Evolutionary conservation across 2,113 vertebrate species (phyloP).

Genomic region (Callocephalon fimbriatum): DNA sequence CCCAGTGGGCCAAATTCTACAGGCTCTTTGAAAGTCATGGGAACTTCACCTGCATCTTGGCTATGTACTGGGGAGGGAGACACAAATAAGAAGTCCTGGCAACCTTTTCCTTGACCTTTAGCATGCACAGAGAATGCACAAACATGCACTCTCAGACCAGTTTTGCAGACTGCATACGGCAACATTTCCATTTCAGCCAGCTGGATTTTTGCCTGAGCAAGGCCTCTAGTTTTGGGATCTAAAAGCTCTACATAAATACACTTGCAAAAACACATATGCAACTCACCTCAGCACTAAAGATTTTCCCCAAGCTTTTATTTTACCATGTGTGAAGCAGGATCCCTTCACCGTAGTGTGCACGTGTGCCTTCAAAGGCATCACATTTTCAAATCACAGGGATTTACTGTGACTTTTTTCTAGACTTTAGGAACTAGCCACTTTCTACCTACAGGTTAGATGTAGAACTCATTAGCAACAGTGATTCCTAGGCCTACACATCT

Average conservation of each 20-base stretch:
- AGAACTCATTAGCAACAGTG: neutral
- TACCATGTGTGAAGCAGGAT: neutral
- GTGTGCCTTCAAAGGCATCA: neutral
- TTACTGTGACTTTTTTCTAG: neutral
- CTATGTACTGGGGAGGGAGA: fast-evolving
- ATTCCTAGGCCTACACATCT: neutral
- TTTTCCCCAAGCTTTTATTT: neutral
- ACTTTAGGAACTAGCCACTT: neutral
- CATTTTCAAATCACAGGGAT: neutral
- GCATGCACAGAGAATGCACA: neutral
- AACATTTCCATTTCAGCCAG: neutral
- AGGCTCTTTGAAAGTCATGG: neutral
- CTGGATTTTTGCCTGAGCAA: conserved; percentile 33
- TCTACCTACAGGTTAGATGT: neutral
- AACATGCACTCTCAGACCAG: neutral
- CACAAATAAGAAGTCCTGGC: neutral
- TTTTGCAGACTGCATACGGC: neutral
- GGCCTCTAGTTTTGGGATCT: conserved; percentile 5
- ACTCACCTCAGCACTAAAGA: neutral
- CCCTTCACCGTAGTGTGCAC: neutral
- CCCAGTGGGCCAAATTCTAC: neutral
- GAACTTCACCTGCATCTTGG: conserved; percentile 16
- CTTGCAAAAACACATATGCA: conserved; percentile 30
- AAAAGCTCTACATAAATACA: neutral
- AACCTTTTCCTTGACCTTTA: neutral